Evolutionary conservation across 1,140 invertebrate genomes (phyloP), one percentile per base, ranked within the genome.

Genomic region (Heliconius himera): DNA sequence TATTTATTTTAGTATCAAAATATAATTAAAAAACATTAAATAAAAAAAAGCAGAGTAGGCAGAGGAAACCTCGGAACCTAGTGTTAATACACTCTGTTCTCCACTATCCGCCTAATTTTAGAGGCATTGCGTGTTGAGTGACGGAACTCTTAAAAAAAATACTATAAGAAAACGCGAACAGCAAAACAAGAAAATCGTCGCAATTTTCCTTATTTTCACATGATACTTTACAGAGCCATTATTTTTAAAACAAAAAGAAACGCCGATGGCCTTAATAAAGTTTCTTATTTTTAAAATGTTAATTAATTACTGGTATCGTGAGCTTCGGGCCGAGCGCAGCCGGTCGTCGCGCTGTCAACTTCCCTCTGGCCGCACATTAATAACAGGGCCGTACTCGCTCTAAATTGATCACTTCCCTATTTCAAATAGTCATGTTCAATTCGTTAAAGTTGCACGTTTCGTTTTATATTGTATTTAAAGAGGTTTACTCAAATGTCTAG

Each of bases 331-430:
- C 36, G 41, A 81, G 79, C 70, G 77, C 51, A 36, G 83, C 83
- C 79, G 73, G 77, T 76, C 70, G 46, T 66, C 82, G 79, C 77
- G 72, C 84, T 73, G 87, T 89, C 87, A 84, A 83, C 70, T 81
- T 73, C 5, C 36, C 78, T 82, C 78, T 71, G 75, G 72, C 84
- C 86, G 85, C 88, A 87, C 88, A 90, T 91, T 88, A 87, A 89
- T 89, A 89, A 87, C 85, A 77, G 76, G 78, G 80, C 81, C 81
- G 80, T 82, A 79, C 84, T 84, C 85, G 84, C 87, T 88, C 86
- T 88, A 87, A 89, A 91, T 89, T 91, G 87, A 90, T 88, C 87
- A 86, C 87, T 90, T 86, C 87, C 83, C 83, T 77, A 78, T 81
- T 81, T 81, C 76, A 74, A 76, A 70, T 77, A 76, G 36, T 70